phyloP scores from a whole-genome alignment of 1,140 invertebrate genomes.

The Pantala flavescens region DNA sequence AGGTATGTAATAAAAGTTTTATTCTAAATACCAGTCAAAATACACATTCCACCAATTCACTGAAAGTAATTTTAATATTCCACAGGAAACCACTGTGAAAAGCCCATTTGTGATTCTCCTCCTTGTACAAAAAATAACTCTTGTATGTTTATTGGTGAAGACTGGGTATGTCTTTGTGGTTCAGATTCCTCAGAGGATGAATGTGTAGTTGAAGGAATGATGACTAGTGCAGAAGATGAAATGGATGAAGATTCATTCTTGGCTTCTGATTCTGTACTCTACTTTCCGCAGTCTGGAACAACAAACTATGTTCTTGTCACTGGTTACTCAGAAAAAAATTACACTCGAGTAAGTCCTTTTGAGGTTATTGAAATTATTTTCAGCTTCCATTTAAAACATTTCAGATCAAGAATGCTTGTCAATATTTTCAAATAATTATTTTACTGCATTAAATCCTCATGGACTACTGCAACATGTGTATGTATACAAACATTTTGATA shows the following conservation, averaged over 20 bases:
- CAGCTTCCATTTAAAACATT: too few species aligned
- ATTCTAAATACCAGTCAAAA: neutral
- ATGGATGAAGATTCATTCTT: slow-evolving; percentile 20
- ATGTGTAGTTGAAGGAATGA: neutral
- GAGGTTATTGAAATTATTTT: too few species aligned
- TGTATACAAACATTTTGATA: too few species aligned
- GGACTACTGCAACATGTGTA: too few species aligned
- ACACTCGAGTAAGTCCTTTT: neutral
- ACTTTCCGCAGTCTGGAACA: slow-evolving; percentile 41
- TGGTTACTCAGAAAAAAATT: slow-evolving; percentile 23
- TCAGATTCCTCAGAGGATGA: neutral
- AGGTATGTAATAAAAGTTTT: neutral
- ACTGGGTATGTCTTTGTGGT: neutral
- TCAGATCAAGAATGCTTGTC: too few species aligned
- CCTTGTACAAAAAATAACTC: neutral
- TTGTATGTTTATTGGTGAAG: neutral
- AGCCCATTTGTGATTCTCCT: neutral
- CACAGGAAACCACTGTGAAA: neutral
- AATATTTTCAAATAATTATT: too few species aligned
- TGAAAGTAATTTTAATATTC: neutral
- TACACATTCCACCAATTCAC: neutral
- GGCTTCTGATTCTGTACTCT: slow-evolving; percentile 39
- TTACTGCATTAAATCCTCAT: too few species aligned
- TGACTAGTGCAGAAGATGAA: neutral
- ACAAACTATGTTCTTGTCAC: slow-evolving; percentile 42